Evolutionary conservation across 1,140 invertebrate species (phyloP).

Genomic region (Agrilus planipennis): DNA sequence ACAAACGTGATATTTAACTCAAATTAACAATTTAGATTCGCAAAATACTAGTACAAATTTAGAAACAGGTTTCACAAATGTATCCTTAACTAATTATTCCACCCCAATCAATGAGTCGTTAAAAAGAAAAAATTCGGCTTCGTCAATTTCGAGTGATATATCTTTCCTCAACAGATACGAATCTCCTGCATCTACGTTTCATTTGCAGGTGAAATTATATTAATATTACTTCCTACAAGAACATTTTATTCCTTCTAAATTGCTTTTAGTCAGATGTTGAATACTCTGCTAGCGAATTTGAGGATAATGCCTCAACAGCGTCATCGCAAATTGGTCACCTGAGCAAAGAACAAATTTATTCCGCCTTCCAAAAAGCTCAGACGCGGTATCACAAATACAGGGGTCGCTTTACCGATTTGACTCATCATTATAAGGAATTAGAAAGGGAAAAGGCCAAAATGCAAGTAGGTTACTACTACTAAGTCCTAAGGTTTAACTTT

Average conservation of each 20-base stretch:
- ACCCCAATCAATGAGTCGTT: conserved; percentile 19
- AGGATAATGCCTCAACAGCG: conserved; percentile 45
- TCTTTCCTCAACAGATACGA: conserved; percentile 68
- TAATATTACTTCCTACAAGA: conserved; percentile 3
- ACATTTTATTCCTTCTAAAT: conserved; percentile 2
- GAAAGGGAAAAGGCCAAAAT: conserved; percentile 66
- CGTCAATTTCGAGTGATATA: conserved; percentile 60
- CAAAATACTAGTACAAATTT: conserved; percentile 11
- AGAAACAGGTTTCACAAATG: conserved; percentile 18
- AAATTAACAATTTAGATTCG: conserved; percentile 18
- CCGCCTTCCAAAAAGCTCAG: conserved; percentile 61
- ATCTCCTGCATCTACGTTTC: conserved; percentile 50
- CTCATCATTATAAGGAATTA: conserved; percentile 61
- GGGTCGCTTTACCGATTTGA: conserved; percentile 64
- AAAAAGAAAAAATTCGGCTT: conserved; percentile 46
- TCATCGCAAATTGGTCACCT: conserved; percentile 57
- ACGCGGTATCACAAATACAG: conserved; percentile 72
- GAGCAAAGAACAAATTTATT: conserved; percentile 68
- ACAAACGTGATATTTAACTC: conserved; percentile 1
- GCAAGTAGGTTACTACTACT: conserved; percentile 33
- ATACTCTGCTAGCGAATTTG: conserved; percentile 70
- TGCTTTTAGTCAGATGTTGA: conserved; percentile 65
- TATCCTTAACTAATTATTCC: conserved; percentile 21
- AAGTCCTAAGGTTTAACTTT: conserved; percentile 10
- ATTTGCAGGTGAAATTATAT: conserved; percentile 45